Conservation (phyloP, 2,888 invertebrate genomes). For the Gari tellinella region DNA sequence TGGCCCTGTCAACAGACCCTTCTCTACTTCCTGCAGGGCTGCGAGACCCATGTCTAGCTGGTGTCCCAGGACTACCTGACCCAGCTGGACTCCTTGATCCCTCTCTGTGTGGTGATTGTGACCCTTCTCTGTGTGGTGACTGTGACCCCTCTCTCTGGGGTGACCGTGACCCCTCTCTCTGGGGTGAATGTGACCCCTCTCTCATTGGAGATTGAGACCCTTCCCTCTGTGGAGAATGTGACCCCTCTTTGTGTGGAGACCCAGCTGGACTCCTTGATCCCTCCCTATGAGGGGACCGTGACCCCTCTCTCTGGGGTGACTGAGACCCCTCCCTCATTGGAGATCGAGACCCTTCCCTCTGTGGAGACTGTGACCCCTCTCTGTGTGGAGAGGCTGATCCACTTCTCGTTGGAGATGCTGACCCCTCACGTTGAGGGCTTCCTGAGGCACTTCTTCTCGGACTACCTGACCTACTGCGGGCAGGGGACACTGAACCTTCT, state of each 20-base stretch:
- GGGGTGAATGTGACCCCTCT: conserved; percentile 38
- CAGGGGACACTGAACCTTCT: conserved; percentile 14
- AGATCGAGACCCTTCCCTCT: conserved; percentile 14
- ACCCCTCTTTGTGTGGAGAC: conserved; percentile 29
- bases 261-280: conserved; percentile 29
- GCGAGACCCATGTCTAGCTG: conserved; percentile 20
- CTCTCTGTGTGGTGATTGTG: conserved; percentile 49
- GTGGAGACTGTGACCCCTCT: conserved; percentile 10
- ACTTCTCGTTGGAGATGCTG: conserved; percentile 21
- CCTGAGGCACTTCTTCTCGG: conserved; percentile 23
- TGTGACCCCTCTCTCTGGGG: conserved; percentile 41
- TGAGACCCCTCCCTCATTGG: conserved; percentile 18
- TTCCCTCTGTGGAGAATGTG: conserved; percentile 44
- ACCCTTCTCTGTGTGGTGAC: conserved; percentile 42
- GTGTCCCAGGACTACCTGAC: conserved; percentile 39
- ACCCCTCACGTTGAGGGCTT: conserved; percentile 26
- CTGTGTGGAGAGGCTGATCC: conserved; percentile 12
- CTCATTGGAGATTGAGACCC: conserved; percentile 54
- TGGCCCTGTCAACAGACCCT: conserved; percentile 48
- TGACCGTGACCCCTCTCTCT: conserved; percentile 25
- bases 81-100: conserved; percentile 54
- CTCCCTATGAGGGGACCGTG: conserved; percentile 25
- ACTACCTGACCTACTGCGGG: conserved; percentile 10
- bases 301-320: conserved; percentile 21
- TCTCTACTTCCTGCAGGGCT: conserved; percentile 54